Conservation (phyloP, 2,888 invertebrate genomes). For the Pristionchus entomophagus region DNA sequence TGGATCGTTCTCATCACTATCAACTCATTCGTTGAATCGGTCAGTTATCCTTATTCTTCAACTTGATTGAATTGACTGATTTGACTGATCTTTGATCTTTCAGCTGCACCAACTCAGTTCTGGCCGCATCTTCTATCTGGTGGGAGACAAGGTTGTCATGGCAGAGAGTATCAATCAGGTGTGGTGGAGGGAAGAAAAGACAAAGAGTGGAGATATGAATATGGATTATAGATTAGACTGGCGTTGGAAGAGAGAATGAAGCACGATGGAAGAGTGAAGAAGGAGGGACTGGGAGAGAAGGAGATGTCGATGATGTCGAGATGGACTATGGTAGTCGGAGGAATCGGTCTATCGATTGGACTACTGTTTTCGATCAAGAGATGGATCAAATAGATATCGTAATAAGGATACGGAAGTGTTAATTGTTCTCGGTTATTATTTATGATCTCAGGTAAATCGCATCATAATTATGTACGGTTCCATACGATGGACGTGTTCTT, state of each 20-base stretch:
- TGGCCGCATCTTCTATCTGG: constrained; percentile 44
- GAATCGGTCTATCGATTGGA: background rate
- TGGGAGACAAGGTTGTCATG: constrained; percentile 27
- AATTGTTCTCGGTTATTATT: background rate
- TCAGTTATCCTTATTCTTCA: background rate
- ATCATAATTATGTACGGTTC: constrained; percentile 21
- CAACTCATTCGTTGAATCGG: constrained; percentile 12
- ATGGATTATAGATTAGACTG: constrained; percentile 5
- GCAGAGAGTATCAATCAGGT: constrained; percentile 44
- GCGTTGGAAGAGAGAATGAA: constrained; percentile 30
- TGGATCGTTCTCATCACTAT: constrained; percentile 5
- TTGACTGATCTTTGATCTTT: background rate
- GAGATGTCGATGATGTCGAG: background rate
- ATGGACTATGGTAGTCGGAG: background rate
- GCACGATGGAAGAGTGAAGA: constrained; percentile 11
- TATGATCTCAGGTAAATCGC: background rate
- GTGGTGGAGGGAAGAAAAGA: background rate
- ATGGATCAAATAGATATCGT: background rate
- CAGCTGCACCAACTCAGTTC: constrained; percentile 44
- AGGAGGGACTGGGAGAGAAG: constrained; percentile 4
- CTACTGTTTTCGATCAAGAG: background rate
- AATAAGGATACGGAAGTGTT: background rate
- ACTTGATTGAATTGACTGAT: too few species aligned
- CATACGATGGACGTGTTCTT: background rate
- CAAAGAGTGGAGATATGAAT: background rate